Conservation (phyloP, 2,888 invertebrate species). For the Rhamphomyia laevipes region DNA sequence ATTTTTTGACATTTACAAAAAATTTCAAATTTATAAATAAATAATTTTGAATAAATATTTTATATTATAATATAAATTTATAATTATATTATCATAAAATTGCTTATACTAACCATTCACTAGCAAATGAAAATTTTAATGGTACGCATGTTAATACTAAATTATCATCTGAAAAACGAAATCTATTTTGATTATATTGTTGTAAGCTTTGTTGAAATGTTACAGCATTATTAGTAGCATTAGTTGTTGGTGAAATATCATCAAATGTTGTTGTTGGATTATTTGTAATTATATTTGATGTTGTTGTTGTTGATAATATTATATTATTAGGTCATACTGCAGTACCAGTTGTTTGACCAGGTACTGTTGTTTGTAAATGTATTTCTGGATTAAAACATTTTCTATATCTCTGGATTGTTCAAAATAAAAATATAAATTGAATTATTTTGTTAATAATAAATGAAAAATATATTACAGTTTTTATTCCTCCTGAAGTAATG, state of each 20-base stretch:
- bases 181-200: neutral
- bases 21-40: too few species aligned
- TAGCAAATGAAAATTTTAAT: conserved; percentile 34
- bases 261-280: conserved; percentile 1
- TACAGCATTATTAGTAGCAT: neutral
- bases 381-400: conserved; percentile 29
- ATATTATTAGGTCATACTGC: conserved; percentile 36
- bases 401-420: conserved; percentile 12
- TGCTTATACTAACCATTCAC: conserved; percentile 35
- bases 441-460: neutral
- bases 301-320: conserved; percentile 16
- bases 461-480: conserved; percentile 33
- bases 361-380: conserved; percentile 29
- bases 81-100: neutral
- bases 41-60: too few species aligned
- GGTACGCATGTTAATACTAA: conserved; percentile 34
- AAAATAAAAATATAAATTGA: neutral
- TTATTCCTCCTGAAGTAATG: conserved; percentile 51
- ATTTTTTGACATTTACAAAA: too few species aligned
- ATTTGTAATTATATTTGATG: conserved; percentile 11
- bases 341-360: conserved; percentile 35
- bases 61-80: too few species aligned
- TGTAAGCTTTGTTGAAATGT: neutral
- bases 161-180: conserved; percentile 23
- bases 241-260: neutral